These are phyloP conservation scores for Zaprionus taronus DNA, from an alignment of 1,140 invertebrate species.

Conservation along the genomic window DNA sequence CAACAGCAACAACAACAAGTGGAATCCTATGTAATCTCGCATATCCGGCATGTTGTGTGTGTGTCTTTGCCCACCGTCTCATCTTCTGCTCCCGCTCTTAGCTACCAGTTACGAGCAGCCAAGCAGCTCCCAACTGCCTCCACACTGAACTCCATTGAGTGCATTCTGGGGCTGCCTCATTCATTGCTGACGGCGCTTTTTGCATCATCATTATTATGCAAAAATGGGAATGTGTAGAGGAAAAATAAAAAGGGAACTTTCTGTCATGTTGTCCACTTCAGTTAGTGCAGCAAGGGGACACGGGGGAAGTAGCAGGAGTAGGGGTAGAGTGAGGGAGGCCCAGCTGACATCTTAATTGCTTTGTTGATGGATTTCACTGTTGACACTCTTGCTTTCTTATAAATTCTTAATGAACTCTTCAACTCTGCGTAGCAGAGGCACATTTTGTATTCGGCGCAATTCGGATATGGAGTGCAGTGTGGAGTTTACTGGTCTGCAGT, in stretches of 20 bases:
- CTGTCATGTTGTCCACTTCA: constrained; percentile 5
- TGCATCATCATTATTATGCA: constrained; percentile 69
- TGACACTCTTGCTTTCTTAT: constrained; percentile 75
- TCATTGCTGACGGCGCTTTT: constrained; percentile 41
- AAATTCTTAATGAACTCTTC: constrained; percentile 64
- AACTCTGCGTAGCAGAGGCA: constrained; percentile 2
- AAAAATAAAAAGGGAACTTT: background rate
- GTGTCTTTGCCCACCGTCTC: constrained; percentile 24
- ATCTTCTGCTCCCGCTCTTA: constrained; percentile 6
- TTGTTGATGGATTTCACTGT: constrained; percentile 74
- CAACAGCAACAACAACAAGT: constrained; percentile 34
- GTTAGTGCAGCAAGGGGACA: background rate
- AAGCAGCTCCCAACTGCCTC: background rate
- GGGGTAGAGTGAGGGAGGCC: background rate
- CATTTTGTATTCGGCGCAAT: background rate
- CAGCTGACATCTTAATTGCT: constrained; percentile 74
- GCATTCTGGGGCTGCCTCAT: constrained; percentile 29
- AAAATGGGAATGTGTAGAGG: constrained; percentile 17
- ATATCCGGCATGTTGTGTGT: constrained; percentile 64
- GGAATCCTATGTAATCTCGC: constrained; percentile 60
- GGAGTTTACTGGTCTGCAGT: background rate
- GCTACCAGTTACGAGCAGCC: background rate
- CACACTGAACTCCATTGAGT: constrained; percentile 12
- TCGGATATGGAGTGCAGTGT: background rate
- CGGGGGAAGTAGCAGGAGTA: background rate